Evolutionary conservation across 2,888 invertebrate species (phyloP).

Genomic region (Eurytoma californica): DNA sequence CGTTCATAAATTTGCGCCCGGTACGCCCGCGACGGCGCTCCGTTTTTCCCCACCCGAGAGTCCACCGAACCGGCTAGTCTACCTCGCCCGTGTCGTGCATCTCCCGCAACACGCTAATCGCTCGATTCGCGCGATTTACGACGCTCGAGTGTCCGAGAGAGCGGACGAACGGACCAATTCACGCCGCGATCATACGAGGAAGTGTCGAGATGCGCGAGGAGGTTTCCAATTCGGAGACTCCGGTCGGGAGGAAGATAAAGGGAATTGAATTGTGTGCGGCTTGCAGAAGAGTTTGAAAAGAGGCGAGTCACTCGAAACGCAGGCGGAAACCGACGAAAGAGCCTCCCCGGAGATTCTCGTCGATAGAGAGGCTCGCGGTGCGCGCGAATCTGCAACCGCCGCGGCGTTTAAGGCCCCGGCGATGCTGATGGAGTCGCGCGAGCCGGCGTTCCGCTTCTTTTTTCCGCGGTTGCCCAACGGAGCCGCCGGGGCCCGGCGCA

Average conservation of each 20-base stretch:
- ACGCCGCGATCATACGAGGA: too few relatives aligned
- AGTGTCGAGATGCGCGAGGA: too few relatives aligned
- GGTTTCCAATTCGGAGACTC: too few relatives aligned
- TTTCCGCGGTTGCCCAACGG: slow-evolving; percentile 67
- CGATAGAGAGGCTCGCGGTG: slow-evolving; percentile 35
- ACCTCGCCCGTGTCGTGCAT: not conserved
- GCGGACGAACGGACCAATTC: not conserved
- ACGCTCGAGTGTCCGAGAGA: not conserved
- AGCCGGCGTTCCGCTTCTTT: not conserved
- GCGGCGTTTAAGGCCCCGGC: slow-evolving; percentile 39
- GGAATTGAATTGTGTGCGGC: not conserved
- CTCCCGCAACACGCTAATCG: not conserved
- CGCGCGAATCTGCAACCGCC: slow-evolving; percentile 57
- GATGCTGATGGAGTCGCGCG: slow-evolving; percentile 34
- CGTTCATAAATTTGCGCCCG: slow-evolving; percentile 45
- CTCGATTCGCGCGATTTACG: not conserved
- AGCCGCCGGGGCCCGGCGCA: slow-evolving; percentile 61
- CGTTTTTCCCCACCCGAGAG: not conserved
- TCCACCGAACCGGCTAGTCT: slow-evolving; percentile 30
- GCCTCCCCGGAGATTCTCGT: slow-evolving; percentile 31
- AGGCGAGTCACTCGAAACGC: slow-evolving; percentile 12
- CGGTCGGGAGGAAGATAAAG: too few relatives aligned
- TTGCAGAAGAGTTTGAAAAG: not conserved
- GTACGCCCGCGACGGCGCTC: not conserved
- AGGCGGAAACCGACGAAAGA: slow-evolving; percentile 18